A percentile compares a stretch with the other conserved stretches of the same genome.
Evolutionary conservation across 2,113 vertebrate genomes (phyloP).

Genomic region (Mellivora capensis): DNA sequence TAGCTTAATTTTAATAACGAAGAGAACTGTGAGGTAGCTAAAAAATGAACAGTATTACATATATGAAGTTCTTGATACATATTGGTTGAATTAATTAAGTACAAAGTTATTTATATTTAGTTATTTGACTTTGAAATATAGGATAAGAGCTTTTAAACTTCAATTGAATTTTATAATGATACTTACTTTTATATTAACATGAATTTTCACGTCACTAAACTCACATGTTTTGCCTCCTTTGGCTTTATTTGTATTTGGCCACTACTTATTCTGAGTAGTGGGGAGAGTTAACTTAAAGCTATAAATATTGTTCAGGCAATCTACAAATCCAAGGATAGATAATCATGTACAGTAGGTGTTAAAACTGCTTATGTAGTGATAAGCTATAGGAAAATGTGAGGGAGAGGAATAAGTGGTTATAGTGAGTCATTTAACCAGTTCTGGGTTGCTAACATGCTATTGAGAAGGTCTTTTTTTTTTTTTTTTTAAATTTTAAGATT

Average conservation of each 20-base stretch:
- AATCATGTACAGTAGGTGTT: constrained; percentile 25
- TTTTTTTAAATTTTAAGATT: neutral
- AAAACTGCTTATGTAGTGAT: neutral
- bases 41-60: constrained; percentile 34
- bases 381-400: neutral
- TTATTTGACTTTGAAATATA: constrained; percentile 40
- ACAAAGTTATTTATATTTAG: constrained; percentile 36
- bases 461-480: neutral
- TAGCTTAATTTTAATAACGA: constrained; percentile 54
- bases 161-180: neutral
- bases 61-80: constrained; percentile 15
- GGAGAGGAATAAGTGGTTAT: neutral
- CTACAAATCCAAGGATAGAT: constrained; percentile 8
- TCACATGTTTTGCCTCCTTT: constrained; percentile 24
- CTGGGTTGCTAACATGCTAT: neutral
- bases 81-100: constrained; percentile 47
- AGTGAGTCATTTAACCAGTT: neutral
- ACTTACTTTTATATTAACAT: neutral
- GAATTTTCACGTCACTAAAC: neutral
- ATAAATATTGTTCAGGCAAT: constrained; percentile 29
- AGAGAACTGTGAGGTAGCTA: neutral
- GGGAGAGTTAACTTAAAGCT: constrained; percentile 40
- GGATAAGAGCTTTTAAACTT: neutral
- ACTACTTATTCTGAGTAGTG: neutral
- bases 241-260: neutral